These are phyloP conservation scores for Standfussiana lucernea DNA, from an alignment of 2,888 invertebrate genomes.

Conservation along the genomic window DNA sequence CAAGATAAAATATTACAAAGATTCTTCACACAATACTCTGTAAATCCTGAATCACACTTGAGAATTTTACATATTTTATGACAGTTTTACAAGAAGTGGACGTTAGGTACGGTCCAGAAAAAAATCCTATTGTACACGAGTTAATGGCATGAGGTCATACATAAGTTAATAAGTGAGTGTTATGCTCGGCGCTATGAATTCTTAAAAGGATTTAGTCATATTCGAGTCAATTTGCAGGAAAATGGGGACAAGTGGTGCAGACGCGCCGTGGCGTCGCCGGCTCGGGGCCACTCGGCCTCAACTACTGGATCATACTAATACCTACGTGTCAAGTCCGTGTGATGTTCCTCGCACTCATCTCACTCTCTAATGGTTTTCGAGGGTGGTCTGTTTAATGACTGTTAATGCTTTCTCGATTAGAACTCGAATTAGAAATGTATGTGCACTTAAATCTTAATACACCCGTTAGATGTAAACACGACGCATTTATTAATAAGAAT, in stretches of 20 bases:
- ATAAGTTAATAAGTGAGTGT: conserved; percentile 77
- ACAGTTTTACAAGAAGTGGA: conserved; percentile 39
- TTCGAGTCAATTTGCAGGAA: conserved; percentile 83
- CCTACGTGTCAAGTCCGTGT: conserved; percentile 48
- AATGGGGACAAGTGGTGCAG: conserved; percentile 86
- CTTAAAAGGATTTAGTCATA: conserved; percentile 87
- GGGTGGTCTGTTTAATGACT: conserved; percentile 68
- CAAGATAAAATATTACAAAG: conserved; percentile 27
- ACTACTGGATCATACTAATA: conserved; percentile 65
- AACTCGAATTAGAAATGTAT: conserved; percentile 57
- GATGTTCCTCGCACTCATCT: conserved; percentile 68
- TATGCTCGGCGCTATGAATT: conserved; percentile 76
- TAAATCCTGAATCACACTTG: conserved; percentile 70
- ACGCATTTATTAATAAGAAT: conserved; percentile 21
- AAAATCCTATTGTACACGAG: conserved; percentile 66
- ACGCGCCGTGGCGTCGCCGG: conserved; percentile 81
- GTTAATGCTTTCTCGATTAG: conserved; percentile 67
- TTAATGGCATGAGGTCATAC: conserved; percentile 77
- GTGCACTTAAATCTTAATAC: conserved; percentile 56
- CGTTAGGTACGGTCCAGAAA: conserved; percentile 30
- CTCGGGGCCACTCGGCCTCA: conserved; percentile 60
- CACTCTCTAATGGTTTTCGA: conserved; percentile 74
- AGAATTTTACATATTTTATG: conserved; percentile 61
- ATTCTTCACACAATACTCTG: conserved; percentile 57
- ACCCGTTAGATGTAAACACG: conserved; percentile 41